phyloP scores from a whole-genome alignment of 2,797 vertebrate species.

The Neosilurus mollespiculum region DNA sequence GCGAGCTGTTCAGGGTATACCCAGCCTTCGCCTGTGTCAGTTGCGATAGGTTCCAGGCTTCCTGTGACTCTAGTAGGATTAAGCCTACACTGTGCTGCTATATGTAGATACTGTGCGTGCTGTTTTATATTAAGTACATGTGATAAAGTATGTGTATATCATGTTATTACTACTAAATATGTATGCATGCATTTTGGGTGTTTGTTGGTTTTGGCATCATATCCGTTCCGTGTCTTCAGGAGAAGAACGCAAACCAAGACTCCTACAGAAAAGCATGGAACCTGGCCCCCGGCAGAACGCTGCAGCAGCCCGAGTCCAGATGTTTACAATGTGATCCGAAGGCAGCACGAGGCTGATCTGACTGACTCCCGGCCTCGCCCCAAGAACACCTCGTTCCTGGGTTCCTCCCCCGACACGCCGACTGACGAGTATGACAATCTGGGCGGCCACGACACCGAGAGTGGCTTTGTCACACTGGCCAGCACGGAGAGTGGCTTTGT shows the following conservation, averaged over 20 bases:
- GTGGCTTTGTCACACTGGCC: constrained; percentile 78
- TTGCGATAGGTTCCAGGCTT: too few relatives aligned
- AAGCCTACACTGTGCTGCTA: too few relatives aligned
- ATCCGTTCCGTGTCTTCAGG: constrained; percentile 12
- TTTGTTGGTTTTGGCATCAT: neutral
- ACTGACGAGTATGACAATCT: constrained; percentile 80
- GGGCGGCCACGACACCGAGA: constrained; percentile 76
- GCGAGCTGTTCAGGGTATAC: too few relatives aligned
- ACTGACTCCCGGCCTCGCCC: constrained; percentile 81
- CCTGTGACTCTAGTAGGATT: too few relatives aligned
- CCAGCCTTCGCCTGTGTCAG: too few relatives aligned
- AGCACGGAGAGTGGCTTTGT: constrained; percentile 89
- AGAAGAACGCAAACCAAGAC: constrained; percentile 66
- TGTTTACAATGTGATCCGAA: constrained; percentile 85
- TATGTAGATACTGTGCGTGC: neutral
- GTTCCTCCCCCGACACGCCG: constrained; percentile 66
- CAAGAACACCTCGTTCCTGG: constrained; percentile 88
- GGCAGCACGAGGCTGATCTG: constrained; percentile 86
- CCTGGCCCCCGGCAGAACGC: constrained; percentile 66
- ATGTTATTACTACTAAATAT: neutral
- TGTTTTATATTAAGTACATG: neutral
- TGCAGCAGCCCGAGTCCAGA: constrained; percentile 78
- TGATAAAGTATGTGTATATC: neutral
- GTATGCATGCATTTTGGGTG: neutral
- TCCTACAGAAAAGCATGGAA: constrained; percentile 69